Percentiles rank a stretch among this genome's conserved stretches.
These are phyloP conservation scores for Elachura formosa DNA, from an alignment of 2,113 vertebrate genomes.

Conservation along the genomic window DNA sequence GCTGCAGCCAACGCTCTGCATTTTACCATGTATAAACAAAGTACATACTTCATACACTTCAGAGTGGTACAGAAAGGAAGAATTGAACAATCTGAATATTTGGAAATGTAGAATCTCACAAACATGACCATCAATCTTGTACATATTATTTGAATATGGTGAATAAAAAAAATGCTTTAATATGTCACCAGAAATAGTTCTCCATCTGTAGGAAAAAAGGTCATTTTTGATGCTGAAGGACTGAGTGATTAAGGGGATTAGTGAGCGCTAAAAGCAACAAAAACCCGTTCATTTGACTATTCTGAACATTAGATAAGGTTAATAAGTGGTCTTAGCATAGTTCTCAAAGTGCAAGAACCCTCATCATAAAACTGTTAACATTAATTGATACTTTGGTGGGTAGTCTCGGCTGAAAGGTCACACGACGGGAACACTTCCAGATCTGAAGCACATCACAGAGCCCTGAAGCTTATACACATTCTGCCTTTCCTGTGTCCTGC, in stretches of 20 bases:
- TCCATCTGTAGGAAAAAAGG: not conserved
- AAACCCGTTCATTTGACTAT: not conserved
- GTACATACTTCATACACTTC: rapidly evolving
- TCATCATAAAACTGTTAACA: not conserved
- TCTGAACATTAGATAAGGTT: not conserved
- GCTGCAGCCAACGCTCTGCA: not conserved
- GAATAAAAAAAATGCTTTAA: not conserved
- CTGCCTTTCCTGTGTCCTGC: not conserved
- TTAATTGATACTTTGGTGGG: not conserved
- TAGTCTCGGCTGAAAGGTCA: not conserved
- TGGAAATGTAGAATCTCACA: not conserved
- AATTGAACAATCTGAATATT: not conserved
- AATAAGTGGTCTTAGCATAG: not conserved
- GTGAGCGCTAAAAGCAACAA: not conserved
- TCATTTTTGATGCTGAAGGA: not conserved
- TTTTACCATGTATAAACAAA: not conserved
- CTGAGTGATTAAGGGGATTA: not conserved
- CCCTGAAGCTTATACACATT: not conserved
- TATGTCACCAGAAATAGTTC: not conserved
- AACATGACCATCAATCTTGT: not conserved
- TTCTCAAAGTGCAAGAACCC: not conserved
- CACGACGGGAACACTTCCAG: not conserved
- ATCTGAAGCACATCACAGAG: not conserved
- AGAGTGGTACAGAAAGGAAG: not conserved
- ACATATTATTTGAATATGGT: not conserved